These are phyloP conservation scores for Scalopus aquaticus DNA, from an alignment of 2,113 vertebrate species.

Conservation along the genomic window DNA sequence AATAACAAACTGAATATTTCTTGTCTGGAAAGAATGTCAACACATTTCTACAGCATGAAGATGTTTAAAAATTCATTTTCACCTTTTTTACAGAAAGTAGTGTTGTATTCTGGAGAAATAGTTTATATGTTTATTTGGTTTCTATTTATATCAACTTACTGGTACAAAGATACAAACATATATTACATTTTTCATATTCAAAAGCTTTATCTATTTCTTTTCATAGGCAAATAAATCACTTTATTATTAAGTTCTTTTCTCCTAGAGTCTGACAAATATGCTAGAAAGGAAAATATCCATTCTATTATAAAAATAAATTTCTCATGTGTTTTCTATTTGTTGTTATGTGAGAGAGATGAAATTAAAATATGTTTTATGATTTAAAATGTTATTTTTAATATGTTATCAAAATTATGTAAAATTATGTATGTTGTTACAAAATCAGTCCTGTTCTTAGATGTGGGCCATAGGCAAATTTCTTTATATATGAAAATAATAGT, in stretches of 20 bases:
- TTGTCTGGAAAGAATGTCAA: constrained; percentile 51
- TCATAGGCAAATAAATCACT: not conserved
- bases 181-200: not conserved
- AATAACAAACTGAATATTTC: constrained; percentile 68
- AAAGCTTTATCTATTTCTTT: not conserved
- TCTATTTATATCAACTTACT: constrained; percentile 55
- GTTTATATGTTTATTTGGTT: constrained; percentile 44
- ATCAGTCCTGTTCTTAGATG: not conserved
- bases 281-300: not conserved
- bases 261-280: not conserved
- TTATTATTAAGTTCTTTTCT: constrained; percentile 14
- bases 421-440: no score
- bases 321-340: not conserved
- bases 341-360: not conserved
- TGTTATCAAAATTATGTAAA: no score
- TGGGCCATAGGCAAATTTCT: not conserved
- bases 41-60: constrained; percentile 59
- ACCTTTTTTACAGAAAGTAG: constrained; percentile 73
- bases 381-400: no score
- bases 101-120: constrained; percentile 39
- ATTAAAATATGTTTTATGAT: not conserved
- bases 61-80: constrained; percentile 54
- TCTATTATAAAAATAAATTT: constrained; percentile 5
- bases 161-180: constrained; percentile 43
- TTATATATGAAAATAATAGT: not conserved